Evolutionary conservation across 2,797 vertebrate species (phyloP).

Genomic region (Melanotaenia nigrans): DNA sequence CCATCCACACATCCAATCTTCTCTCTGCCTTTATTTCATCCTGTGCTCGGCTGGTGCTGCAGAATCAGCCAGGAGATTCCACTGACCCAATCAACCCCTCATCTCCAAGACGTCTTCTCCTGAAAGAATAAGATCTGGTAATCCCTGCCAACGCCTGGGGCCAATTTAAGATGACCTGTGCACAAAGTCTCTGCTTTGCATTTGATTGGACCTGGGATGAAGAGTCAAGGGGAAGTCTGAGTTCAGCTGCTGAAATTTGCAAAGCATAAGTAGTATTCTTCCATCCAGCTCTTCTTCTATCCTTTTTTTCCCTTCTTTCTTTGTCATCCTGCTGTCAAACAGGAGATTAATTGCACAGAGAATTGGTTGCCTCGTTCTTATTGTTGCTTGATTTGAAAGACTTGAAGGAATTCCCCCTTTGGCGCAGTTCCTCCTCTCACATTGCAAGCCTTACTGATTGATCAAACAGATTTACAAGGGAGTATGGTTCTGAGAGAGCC

Average conservation of each 20-base stretch:
- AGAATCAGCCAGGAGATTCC: constrained; percentile 61
- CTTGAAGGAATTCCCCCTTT: constrained; percentile 47
- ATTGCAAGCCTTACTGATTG: constrained; percentile 39
- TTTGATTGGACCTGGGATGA: constrained; percentile 45
- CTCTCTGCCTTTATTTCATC: constrained; percentile 66
- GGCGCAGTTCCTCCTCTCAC: constrained; percentile 30
- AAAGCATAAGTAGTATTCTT: constrained; percentile 24
- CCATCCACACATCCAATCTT: constrained; percentile 53
- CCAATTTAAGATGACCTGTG: constrained; percentile 62
- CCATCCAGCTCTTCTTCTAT: constrained; percentile 21
- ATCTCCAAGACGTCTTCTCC: constrained; percentile 54
- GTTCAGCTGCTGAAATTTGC: constrained; percentile 41
- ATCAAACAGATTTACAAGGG: constrained; percentile 51
- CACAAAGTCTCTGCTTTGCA: constrained; percentile 45
- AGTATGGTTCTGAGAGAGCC: constrained; percentile 15
- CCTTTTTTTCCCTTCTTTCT: constrained; percentile 21
- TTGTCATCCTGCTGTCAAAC: constrained; percentile 37
- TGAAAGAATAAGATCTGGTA: constrained; percentile 58
- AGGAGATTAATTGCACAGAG: constrained; percentile 52
- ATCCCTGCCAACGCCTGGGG: constrained; percentile 47
- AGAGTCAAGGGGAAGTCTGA: constrained; percentile 53
- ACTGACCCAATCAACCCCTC: constrained; percentile 51
- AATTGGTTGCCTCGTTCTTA: constrained; percentile 43
- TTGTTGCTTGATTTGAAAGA: constrained; percentile 50
- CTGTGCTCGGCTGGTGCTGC: constrained; percentile 51